Evolutionary conservation across 2,888 invertebrate species (phyloP).

Genomic region (Eledona agricola): DNA sequence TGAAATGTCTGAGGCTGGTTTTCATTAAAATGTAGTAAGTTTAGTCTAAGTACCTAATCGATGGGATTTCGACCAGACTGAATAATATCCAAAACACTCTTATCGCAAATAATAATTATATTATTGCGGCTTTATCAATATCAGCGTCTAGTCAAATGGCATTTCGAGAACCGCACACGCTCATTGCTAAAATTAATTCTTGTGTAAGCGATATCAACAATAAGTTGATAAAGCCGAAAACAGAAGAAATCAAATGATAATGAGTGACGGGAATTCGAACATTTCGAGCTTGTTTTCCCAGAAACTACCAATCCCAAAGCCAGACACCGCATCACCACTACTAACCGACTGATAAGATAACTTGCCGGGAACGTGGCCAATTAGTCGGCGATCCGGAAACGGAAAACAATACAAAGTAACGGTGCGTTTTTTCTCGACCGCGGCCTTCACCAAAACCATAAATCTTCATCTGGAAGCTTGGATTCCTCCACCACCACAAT

Average conservation of each 20-base stretch:
- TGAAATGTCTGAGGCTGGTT: conserved; percentile 14
- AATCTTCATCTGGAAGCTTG: too few relatives aligned
- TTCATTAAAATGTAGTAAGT: too few relatives aligned
- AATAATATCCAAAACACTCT: conserved; percentile 5
- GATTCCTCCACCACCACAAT: too few relatives aligned
- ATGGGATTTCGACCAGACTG: too few relatives aligned
- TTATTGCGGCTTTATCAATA: conserved; percentile 13
- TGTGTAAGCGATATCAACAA: too few relatives aligned
- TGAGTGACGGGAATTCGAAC: not conserved
- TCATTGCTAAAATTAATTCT: not conserved
- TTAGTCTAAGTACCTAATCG: not conserved
- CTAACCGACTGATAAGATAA: conserved; percentile 35
- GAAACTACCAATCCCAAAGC: conserved; percentile 12
- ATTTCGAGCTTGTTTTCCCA: too few relatives aligned
- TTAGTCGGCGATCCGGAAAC: conserved; percentile 9
- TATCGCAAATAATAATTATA: conserved; percentile 5
- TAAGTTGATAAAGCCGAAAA: too few relatives aligned
- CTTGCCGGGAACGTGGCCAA: conserved; percentile 19
- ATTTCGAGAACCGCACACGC: conserved; percentile 5
- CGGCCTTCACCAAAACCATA: conserved; percentile 6
- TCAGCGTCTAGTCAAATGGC: conserved; percentile 4
- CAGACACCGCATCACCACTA: conserved; percentile 34
- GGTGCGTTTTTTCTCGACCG: conserved; percentile 14
- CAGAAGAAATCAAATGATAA: conserved; percentile 1
- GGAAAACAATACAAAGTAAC: conserved; percentile 22